Evolutionary conservation across 1,140 invertebrate species (phyloP), one percentile per base, ranked within the genome.

Genomic region (Scaptodrosophila lebanonensis): DNA sequence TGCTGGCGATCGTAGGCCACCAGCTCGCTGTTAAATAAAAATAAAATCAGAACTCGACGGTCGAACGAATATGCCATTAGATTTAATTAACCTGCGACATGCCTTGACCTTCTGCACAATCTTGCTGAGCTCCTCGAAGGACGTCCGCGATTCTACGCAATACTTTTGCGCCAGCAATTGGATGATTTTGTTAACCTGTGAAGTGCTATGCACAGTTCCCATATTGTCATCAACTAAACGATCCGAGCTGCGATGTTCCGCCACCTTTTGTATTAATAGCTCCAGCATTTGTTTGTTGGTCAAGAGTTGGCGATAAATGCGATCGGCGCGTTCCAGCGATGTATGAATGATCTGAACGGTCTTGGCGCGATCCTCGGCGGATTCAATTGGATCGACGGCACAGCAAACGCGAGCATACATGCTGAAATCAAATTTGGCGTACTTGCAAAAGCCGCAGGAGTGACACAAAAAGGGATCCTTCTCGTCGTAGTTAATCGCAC

Each of bases 381-480:
- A 98, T 83, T 99, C 97, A 32, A 99, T 98, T 0, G 96, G 95
- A 89, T 99, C 97, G 0, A 98, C 97, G 13, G 96, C 96, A 88
- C 96, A 98, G 79, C 96, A 97, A 0, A 95, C 93, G 30, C 95
- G 91, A 1, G 94, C 96, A 2, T 93, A 94, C 38, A 99, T 89
- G 6, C 94, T 96, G 83, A 95, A 97, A 88, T 99, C 98, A 87
- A 99, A 98, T 88, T 99, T 98, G n/a, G 97, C 98, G 88, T 99
- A 99, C 88, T 99, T 99, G 89, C 97, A 99, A 88, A 98, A 99
- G 1, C 98, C 98, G 88, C 98, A 99, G 5, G 97, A 94, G 88
- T 99, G 98, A 86, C 98, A 99, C 8, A 99, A 88, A 91, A 99
- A 99, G 1, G 98, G 98, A 90, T 99, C 98, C 86, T 98, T 98